Evolutionary conservation across 2,888 invertebrate species (phyloP).

Genomic region (Melanophora roralis): DNA sequence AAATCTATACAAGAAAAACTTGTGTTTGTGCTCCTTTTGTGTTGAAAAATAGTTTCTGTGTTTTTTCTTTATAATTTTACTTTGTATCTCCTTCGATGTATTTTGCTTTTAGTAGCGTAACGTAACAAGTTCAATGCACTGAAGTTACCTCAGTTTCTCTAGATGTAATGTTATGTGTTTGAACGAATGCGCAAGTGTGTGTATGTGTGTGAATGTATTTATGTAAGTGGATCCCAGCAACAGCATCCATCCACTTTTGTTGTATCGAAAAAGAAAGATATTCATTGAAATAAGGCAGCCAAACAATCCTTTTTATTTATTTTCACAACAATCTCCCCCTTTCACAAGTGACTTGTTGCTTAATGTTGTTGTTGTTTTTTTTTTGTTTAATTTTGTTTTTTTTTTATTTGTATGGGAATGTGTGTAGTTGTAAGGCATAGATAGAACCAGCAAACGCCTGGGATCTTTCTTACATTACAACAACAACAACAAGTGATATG

Average conservation of each 20-base stretch:
- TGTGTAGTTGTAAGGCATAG: constrained; percentile 44
- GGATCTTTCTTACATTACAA: constrained; percentile 27
- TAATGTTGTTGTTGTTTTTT: constrained; percentile 17
- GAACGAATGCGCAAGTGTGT: not conserved
- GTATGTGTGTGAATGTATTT: constrained; percentile 4
- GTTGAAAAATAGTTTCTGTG: constrained; percentile 47
- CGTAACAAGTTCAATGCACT: constrained; percentile 55
- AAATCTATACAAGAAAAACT: constrained; percentile 56
- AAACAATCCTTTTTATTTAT: constrained; percentile 56
- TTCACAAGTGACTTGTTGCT: constrained; percentile 60
- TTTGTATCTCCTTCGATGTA: constrained; percentile 29
- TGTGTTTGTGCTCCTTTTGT: constrained; percentile 57
- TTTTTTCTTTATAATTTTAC: too few relatives aligned
- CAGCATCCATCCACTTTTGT: constrained; percentile 50
- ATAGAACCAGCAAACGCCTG: constrained; percentile 39
- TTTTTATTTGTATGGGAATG: not conserved
- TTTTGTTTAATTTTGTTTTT: not conserved
- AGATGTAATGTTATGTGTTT: constrained; percentile 25
- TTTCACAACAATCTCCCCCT: constrained; percentile 56
- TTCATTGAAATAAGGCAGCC: constrained; percentile 41
- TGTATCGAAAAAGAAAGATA: constrained; percentile 37
- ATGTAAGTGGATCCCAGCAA: constrained; percentile 25
- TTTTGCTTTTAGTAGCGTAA: constrained; percentile 23
- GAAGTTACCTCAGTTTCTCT: constrained; percentile 58
- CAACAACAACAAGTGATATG: not conserved